These are phyloP conservation scores for Nasua narica DNA, from an alignment of 2,797 vertebrate genomes.

Conservation along the genomic window DNA sequence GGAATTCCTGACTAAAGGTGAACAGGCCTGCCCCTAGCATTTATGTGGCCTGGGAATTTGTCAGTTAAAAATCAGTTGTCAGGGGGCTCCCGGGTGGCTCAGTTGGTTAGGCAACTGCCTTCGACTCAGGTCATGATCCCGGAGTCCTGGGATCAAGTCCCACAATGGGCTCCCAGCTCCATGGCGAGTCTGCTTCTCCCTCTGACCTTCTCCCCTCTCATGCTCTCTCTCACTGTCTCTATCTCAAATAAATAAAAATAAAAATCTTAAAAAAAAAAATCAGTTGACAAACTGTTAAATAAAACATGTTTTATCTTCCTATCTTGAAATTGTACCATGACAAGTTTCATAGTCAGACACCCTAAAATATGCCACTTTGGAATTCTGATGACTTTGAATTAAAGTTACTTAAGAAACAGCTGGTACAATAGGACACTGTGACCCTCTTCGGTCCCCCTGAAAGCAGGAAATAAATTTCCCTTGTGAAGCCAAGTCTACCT, in stretches of 20 bases:
- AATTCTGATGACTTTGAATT: background rate
- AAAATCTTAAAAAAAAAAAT: background rate
- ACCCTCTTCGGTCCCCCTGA: background rate
- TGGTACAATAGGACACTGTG: background rate
- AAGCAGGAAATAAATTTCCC: background rate
- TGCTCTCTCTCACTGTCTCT: no score
- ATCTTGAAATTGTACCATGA: background rate
- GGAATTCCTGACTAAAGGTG: slow-evolving; percentile 2
- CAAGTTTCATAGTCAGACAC: background rate
- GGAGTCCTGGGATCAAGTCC: no score
- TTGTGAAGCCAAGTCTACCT: background rate
- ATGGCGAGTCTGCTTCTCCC: no score
- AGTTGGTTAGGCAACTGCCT: no score
- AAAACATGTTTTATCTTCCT: background rate
- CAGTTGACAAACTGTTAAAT: background rate
- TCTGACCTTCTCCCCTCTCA: no score
- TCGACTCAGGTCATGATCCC: no score
- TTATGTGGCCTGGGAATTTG: background rate
- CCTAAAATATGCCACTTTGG: background rate
- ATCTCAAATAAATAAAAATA: no score
- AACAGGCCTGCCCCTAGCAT: background rate
- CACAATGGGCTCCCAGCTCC: no score
- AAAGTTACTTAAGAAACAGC: background rate
- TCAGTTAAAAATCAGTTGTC: background rate
- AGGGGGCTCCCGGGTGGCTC: no score